Base-by-base conservation (phyloP, 2,113 vertebrate genomes). In the Cyrtonyx montezumae region DNA sequence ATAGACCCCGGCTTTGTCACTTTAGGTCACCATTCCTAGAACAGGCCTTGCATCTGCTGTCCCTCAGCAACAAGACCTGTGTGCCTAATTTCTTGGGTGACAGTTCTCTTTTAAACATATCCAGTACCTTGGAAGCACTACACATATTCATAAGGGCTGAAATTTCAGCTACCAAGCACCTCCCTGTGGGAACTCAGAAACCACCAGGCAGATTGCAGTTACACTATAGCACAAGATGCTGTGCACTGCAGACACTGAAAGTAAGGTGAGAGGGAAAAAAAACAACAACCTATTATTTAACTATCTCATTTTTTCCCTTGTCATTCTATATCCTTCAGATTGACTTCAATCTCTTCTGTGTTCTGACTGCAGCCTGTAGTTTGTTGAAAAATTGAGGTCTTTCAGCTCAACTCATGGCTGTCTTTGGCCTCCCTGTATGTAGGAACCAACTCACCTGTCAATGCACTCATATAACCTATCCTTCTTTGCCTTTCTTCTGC, bases 381-480 rank as follows among this genome's bases (percentile, higher is more conserved):
- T 53, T 42, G 10, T 13, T 53, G 30, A 78, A 16, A 86, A 79
- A 91, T 0, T 4, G 23, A 42, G 7, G 0, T 14, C 23, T 68
- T 96, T 59, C 51, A 80, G 18, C 37, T 85, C 26, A 59, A 4
- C 37, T 88, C 3, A 3, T 30, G 79, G 82, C 59, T 79, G 58
- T 18, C 49, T 91, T 42, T 17, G 20, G 67, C 7, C 28, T 46
- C 45, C 4, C 21, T 1, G 0, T 2, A 76, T 1, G 0, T 2
- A 76, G 58, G 17, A 73, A 8, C 22, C 48, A 43, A 19, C 42
- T 30, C 10, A 81, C 8, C 68, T 43, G 37, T 49, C 53, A 62
- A 0, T 7, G 18, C 28, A 53, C 11, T 49, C 5, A 8, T 1
- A 40, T 0, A 28, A 17, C 30, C 43, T 46, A 11, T 30, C 13